Percentiles rank a stretch among this genome's conserved stretches.
phyloP scores from a whole-genome alignment of 2,888 invertebrate genomes.

The Sipunculus nudus region DNA sequence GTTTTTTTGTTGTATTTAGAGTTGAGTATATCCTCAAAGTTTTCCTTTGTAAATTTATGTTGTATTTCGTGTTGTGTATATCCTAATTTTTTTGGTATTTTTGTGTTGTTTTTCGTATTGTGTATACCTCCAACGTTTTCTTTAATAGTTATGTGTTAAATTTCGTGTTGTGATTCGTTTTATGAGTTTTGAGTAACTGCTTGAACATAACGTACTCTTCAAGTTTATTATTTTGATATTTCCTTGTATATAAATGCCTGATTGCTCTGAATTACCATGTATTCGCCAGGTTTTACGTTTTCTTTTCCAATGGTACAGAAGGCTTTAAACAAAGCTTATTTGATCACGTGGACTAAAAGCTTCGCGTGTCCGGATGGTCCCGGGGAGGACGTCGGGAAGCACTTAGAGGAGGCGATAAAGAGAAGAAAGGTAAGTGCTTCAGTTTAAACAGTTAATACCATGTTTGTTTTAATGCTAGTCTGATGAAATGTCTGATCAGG shows the following conservation, averaged over 20 bases:
- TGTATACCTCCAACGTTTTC: too few species aligned
- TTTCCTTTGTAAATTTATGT: too few species aligned
- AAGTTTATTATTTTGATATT: background rate
- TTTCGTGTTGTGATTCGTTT: too few species aligned
- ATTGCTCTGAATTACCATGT: background rate
- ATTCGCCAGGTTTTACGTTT: constrained; percentile 78
- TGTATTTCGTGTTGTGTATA: too few species aligned
- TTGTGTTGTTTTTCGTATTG: too few species aligned
- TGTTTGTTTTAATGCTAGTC: background rate
- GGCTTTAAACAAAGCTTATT: constrained; percentile 77
- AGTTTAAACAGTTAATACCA: background rate
- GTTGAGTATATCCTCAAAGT: too few species aligned
- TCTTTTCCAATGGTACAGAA: constrained; percentile 85
- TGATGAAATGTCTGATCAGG: too few species aligned
- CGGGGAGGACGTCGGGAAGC: constrained; percentile 76
- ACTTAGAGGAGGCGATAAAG: constrained; percentile 74
- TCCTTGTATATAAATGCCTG: background rate
- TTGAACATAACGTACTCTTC: too few species aligned
- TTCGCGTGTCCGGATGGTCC: constrained; percentile 80
- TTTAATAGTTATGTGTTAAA: too few species aligned
- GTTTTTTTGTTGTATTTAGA: too few species aligned
- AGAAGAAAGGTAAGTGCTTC: constrained; percentile 66
- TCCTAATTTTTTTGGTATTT: too few species aligned
- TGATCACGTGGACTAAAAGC: constrained; percentile 86
- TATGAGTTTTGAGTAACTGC: too few species aligned